These are phyloP conservation scores for Platyura marginata DNA, from an alignment of 1,140 invertebrate species.

Conservation along the genomic window DNA sequence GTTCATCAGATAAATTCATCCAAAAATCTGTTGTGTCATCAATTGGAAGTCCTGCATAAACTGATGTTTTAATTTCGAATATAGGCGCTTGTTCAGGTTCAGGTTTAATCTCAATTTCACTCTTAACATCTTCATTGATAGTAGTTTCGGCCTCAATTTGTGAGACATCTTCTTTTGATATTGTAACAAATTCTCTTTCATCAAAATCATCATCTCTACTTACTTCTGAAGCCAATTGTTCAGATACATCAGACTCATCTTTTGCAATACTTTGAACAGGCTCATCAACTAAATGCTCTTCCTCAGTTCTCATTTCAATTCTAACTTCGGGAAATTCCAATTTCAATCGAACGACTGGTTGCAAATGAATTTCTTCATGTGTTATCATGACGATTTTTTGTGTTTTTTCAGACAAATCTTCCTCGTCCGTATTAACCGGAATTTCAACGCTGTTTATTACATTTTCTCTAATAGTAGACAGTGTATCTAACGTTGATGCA, in stretches of 20 bases:
- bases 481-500: too few relatives aligned
- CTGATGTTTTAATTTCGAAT: too few relatives aligned
- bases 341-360: conserved; percentile 40
- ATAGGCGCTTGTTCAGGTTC: too few relatives aligned
- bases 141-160: neutral
- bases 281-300: too few relatives aligned
- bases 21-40: conserved; percentile 27
- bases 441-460: too few relatives aligned
- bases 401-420: conserved; percentile 29
- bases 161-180: too few relatives aligned
- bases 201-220: neutral
- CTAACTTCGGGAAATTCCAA: conserved; percentile 27
- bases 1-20: conserved; percentile 31
- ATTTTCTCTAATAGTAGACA: too few relatives aligned
- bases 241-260: neutral
- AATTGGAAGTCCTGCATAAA: conserved; percentile 26
- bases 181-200: neutral
- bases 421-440: too few relatives aligned
- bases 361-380: conserved; percentile 43
- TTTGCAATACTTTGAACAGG: neutral
- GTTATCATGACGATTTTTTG: conserved; percentile 43
- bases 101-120: too few relatives aligned
- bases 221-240: neutral
- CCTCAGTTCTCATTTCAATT: conserved; percentile 12
- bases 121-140: neutral